Conservation (phyloP, 2,113 vertebrate genomes). For the Anoplopoma fimbria region DNA sequence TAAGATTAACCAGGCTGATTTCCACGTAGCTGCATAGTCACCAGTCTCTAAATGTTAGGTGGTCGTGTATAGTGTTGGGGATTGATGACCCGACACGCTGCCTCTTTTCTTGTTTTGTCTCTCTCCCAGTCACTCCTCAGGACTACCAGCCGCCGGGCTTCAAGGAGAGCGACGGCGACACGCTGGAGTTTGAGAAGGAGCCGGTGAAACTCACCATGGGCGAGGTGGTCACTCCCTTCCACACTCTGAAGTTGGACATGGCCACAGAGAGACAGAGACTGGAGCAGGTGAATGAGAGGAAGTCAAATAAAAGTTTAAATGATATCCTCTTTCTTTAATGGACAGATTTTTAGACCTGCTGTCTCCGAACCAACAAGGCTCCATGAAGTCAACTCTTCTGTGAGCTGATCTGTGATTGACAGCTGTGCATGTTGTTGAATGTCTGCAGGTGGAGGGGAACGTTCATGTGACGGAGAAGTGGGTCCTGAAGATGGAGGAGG, state of each 20-base stretch:
- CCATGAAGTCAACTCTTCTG: no score
- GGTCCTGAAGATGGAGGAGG: conserved; percentile 74
- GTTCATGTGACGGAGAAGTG: conserved; percentile 63
- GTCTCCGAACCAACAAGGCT: no score
- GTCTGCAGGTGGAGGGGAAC: conserved; percentile 79
- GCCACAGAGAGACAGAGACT: conserved; percentile 91
- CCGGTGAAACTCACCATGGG: conserved; percentile 91
- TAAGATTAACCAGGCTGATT: no score
- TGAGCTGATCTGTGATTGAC: conserved; percentile 12
- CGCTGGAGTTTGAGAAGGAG: conserved; percentile 88
- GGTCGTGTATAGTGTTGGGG: background rate
- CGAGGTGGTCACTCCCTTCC: conserved; percentile 92
- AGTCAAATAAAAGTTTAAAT: background rate
- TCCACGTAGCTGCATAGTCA: no score
- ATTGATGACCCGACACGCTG: background rate
- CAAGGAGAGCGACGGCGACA: conserved; percentile 85
- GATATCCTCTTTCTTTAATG: background rate
- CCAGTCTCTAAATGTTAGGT: no score
- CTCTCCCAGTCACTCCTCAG: conserved; percentile 81
- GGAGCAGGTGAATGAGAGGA: conserved; percentile 78
- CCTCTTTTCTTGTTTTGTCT: no score
- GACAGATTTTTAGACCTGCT: no score
- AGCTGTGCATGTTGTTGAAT: background rate
- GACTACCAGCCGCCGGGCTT: conserved; percentile 97
- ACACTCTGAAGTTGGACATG: conserved; percentile 90